These are phyloP conservation scores for Scaptomyza tumidula DNA, from an alignment of 2,888 invertebrate genomes.

Conservation along the genomic window DNA sequence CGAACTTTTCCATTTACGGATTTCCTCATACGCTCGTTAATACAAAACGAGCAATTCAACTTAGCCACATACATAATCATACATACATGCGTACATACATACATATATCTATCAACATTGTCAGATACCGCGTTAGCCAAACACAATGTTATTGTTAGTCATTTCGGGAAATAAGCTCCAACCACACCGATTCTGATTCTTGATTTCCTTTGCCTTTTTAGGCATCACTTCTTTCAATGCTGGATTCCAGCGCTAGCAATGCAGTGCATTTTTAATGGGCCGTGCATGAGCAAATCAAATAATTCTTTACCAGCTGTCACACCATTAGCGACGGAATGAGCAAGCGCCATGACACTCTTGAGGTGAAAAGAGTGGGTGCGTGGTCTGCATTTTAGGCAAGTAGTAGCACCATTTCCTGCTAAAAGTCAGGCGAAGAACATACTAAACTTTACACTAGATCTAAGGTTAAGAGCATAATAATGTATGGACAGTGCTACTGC, in stretches of 20 bases:
- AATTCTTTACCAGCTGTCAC: slow-evolving; percentile 76
- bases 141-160: slow-evolving; percentile 59
- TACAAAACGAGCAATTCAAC: slow-evolving; percentile 17
- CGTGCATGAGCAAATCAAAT: slow-evolving; percentile 76
- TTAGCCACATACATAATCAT: slow-evolving; percentile 3
- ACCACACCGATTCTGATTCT: slow-evolving; percentile 4
- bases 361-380: background rate
- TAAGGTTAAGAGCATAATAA: slow-evolving; percentile 21
- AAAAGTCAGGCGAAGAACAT: slow-evolving; percentile 21
- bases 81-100: background rate
- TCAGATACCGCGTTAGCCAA: slow-evolving; percentile 4
- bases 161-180: slow-evolving; percentile 61
- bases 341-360: slow-evolving; percentile 18
- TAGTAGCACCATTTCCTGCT: slow-evolving; percentile 46
- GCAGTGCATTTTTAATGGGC: slow-evolving; percentile 48
- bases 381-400: slow-evolving; percentile 15
- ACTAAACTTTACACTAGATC: slow-evolving; percentile 25
- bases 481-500: slow-evolving; percentile 23
- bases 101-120: slow-evolving; percentile 2
- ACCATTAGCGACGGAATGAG: slow-evolving; percentile 66
- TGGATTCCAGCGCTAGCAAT: slow-evolving; percentile 5
- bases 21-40: slow-evolving; percentile 1
- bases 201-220: slow-evolving; percentile 22
- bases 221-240: slow-evolving; percentile 44
- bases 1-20: slow-evolving; percentile 38